These are phyloP conservation scores for Archilochus colubris DNA, from an alignment of 2,113 vertebrate genomes.

Conservation along the genomic window DNA sequence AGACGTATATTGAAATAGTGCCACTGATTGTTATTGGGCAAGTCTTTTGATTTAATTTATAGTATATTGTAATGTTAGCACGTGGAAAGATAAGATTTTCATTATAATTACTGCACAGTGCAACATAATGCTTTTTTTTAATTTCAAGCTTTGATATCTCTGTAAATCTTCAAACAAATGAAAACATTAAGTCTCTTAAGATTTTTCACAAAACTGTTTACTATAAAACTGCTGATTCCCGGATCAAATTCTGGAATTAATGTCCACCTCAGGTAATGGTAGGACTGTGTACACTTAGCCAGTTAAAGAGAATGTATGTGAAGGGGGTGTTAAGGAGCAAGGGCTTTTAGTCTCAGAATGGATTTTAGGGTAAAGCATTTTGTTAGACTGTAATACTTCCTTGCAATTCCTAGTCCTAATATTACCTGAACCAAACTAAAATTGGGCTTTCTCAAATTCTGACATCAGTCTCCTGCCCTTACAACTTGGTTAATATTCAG, in stretches of 20 bases:
- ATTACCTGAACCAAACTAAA: not conserved
- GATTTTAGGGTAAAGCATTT: not conserved
- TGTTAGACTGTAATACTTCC: not conserved
- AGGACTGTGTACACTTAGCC: not conserved
- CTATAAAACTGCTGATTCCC: constrained; percentile 65
- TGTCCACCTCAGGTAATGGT: constrained; percentile 78
- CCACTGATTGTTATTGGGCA: not conserved
- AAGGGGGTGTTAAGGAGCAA: not conserved
- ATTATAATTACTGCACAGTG: not conserved
- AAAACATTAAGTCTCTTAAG: not conserved
- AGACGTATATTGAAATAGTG: not conserved
- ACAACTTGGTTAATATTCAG: not conserved
- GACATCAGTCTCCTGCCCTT: not conserved
- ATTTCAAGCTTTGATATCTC: not conserved
- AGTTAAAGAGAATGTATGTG: not conserved
- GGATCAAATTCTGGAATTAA: constrained; percentile 76
- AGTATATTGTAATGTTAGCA: not conserved
- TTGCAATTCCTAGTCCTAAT: not conserved
- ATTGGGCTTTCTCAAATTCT: not conserved
- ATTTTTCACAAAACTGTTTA: constrained; percentile 51
- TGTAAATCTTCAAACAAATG: not conserved
- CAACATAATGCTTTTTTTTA: not conserved
- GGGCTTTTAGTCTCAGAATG: not conserved
- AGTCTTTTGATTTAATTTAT: not conserved
- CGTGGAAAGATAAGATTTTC: not conserved